Evolutionary conservation across 2,888 invertebrate species (phyloP).

Genomic region (Malthinus seriepunctatus): DNA sequence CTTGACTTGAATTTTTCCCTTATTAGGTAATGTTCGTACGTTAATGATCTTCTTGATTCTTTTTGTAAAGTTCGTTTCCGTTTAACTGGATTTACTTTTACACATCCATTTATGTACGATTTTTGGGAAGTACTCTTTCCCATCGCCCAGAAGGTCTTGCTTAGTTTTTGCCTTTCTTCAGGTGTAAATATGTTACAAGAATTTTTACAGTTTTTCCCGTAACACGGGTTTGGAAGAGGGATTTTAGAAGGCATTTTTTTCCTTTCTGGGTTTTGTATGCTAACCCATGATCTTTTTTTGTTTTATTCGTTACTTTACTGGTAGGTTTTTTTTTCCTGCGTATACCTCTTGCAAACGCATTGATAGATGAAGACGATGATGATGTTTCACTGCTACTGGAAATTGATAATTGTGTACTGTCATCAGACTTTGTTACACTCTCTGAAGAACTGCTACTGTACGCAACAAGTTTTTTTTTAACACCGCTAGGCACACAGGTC

Average conservation of each 20-base stretch:
- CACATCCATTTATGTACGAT: slow-evolving; percentile 1
- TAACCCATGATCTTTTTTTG: not conserved
- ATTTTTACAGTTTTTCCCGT: not conserved
- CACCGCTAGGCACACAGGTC: not conserved
- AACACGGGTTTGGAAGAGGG: not conserved
- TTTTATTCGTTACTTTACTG: not conserved
- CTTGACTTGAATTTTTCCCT: not conserved
- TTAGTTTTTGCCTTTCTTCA: not conserved
- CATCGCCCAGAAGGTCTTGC: not conserved
- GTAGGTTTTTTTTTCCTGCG: not conserved
- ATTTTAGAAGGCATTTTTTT: not conserved
- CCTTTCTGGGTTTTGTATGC: not conserved
- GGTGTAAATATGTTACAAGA: not conserved
- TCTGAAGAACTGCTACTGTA: not conserved
- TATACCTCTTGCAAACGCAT: not conserved
- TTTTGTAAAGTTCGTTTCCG: not conserved
- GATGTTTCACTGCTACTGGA: not conserved
- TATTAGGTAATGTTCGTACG: not conserved
- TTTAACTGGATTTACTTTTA: not conserved
- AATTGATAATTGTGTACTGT: not conserved
- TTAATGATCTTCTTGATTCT: not conserved
- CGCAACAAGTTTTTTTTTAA: not conserved
- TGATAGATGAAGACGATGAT: not conserved
- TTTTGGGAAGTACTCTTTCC: not conserved
- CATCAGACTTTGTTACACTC: not conserved